These are phyloP conservation scores for Stramonita haemastoma DNA, from an alignment of 2,888 invertebrate genomes.

Conservation along the genomic window DNA sequence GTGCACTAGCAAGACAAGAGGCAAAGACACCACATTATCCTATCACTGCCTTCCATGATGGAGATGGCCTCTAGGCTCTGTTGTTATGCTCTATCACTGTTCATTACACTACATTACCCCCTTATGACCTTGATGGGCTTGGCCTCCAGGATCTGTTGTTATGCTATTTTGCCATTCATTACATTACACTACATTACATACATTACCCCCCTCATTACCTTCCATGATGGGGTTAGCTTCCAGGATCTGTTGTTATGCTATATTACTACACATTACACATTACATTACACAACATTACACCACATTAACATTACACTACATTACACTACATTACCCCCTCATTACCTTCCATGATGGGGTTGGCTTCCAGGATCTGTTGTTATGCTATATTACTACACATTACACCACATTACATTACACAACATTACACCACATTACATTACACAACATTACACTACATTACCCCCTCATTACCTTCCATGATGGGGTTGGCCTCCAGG, in stretches of 20 bases:
- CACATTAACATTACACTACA: too few species aligned
- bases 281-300: constrained; percentile 95
- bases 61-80: constrained; percentile 98
- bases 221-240: constrained; percentile 98
- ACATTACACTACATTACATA: too few species aligned
- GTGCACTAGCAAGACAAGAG: too few species aligned
- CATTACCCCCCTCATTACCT: constrained; percentile 79
- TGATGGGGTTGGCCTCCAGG: constrained; percentile 96
- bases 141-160: too few species aligned
- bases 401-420: too few species aligned
- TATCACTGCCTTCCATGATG: constrained; percentile 90
- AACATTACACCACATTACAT: too few species aligned
- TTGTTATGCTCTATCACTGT: constrained; percentile 44
- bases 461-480: constrained; percentile 84
- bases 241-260: constrained; percentile 85
- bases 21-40: too few species aligned
- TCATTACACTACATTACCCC: too few species aligned
- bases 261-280: too few species aligned
- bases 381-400: too few species aligned
- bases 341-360: constrained; percentile 92
- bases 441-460: constrained; percentile 82
- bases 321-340: not conserved
- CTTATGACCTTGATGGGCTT: too few species aligned
- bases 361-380: constrained; percentile 96
- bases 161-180: constrained; percentile 87